Evolutionary conservation across 2,888 invertebrate genomes (phyloP), one percentile per base, ranked within the genome.

Genomic region (Ctena decussata): DNA sequence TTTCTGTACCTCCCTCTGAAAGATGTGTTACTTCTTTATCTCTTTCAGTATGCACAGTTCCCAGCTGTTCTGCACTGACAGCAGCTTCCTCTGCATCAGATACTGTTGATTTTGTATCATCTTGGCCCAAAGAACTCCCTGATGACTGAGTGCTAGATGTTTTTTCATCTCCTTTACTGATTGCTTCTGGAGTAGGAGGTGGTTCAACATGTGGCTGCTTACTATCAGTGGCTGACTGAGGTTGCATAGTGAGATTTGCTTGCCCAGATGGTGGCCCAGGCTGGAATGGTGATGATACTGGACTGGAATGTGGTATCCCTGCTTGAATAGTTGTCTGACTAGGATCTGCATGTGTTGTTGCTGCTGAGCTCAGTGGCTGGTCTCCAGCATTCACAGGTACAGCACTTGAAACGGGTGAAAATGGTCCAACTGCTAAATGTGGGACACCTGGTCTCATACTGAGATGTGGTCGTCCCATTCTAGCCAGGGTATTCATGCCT

Each of bases 401-500:
- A 69, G 24, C 53, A 41, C 27, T 44, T 46, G 77, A 37, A 41
- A 37, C 57, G 24, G 30, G 49, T 60, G 75, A 39, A 24, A 53
- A 41, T 24, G 75, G 27, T 11, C 53, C 57, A 41, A n/a, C 60
- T 18, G 32, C 37, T 24, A 30, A 35, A 37, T 53, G 37, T n/a
- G 75, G 39, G 8, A 75, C 39, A 53, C 39, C 39, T 27, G 74
- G 78, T 71, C 74, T 65, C 53, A 74, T 53, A 32, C 71, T 57
- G 8, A 70, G 49, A 21, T 69, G 75, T 27, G 76, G 27, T 1
- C 35, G 57, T 57, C 77, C 46, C 18, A 77, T 46, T 37, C 73
- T 53, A 21, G 44, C 53, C 18, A 44, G 8, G 1, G 46, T 27
- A 35, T 65, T 65, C 65, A 65, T 65, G 35, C 65, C 18, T 27